phyloP scores from a whole-genome alignment of 2,113 vertebrate species.

The Leptosomus discolor region DNA sequence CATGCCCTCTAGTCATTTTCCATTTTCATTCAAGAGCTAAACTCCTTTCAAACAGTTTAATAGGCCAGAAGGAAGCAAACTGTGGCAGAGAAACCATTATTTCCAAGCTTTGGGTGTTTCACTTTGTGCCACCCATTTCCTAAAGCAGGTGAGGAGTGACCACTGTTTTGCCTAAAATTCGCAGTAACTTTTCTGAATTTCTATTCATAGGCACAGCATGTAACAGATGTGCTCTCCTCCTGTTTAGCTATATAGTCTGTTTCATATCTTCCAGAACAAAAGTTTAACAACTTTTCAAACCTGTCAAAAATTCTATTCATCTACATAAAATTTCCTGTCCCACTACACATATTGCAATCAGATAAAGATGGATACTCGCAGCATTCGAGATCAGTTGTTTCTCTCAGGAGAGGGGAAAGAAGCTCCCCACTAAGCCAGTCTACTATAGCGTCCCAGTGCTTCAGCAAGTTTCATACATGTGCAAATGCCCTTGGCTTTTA shows the following conservation, averaged over 20 bases:
- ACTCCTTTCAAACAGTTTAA: background rate
- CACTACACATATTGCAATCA: background rate
- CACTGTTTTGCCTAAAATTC: background rate
- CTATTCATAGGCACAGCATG: rapidly evolving
- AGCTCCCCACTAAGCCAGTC: background rate
- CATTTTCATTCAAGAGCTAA: background rate
- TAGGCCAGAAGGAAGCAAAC: background rate
- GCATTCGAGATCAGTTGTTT: background rate
- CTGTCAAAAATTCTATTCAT: background rate
- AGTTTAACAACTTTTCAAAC: background rate
- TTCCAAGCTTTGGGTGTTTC: background rate
- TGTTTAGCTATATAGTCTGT: background rate
- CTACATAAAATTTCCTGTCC: background rate
- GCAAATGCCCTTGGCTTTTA: background rate
- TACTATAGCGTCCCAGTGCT: background rate
- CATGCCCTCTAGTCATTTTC: background rate
- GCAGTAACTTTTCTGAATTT: background rate
- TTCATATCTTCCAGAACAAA: background rate
- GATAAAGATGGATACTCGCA: background rate
- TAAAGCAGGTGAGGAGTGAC: background rate
- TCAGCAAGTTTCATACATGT: background rate
- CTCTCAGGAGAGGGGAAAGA: background rate
- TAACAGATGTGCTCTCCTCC: background rate
- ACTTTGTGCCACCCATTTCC: background rate
- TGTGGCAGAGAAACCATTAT: background rate